Base-by-base conservation (phyloP, 2,888 invertebrate species). In the Diloba caeruleocephala region DNA sequence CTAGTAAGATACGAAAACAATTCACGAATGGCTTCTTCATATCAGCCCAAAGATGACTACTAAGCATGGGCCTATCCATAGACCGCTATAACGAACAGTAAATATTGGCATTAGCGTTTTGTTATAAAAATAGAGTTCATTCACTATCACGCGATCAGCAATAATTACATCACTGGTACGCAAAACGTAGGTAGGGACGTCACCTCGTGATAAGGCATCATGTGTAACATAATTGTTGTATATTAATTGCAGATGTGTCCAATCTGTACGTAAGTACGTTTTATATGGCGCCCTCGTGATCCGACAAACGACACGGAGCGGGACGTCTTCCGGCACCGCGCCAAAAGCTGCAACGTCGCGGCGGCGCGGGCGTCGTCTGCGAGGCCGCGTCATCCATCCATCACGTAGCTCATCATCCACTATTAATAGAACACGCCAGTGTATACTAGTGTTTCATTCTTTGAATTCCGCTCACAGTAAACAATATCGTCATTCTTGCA, bases 351-450 rank as follows among this genome's bases (percentile, higher is more conserved):
- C 67, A 68, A 9, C 71, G 61, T 49, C 67, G 64, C 60, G 58
- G 43, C 57, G 63, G 26, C 50, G 15, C 17, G 17, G 57, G 51
- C 71, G 68, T 37, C 63, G 67, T 71, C 82, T 79, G 75, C 87
- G 88, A 88, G 87, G 88, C 82, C 88, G 82, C 92, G 90, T 91
- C 92, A 92, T 87, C 81, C 83, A 89, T 89, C 90, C 87, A 87
- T 89, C 90, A 87, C 80, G 83, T 79, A 82, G 81, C 83, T 88
- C 89, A 90, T 90, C 91, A 88, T 84, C 64, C 52, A 79, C 89
- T 88, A 90, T 80, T 84, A 91, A 91, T 93, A 92, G 91, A 83
- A 84, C 82, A 69, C 43, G 46, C 66, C 55, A 60, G 52, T 53
- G 48, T 65, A 71, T 60, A 63, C 74, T 87, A 86, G 77, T 82